A percentile compares a stretch with the other conserved stretches of the same genome.
phyloP scores from a whole-genome alignment of 1,140 invertebrate genomes.

The Drosophila erecta region DNA sequence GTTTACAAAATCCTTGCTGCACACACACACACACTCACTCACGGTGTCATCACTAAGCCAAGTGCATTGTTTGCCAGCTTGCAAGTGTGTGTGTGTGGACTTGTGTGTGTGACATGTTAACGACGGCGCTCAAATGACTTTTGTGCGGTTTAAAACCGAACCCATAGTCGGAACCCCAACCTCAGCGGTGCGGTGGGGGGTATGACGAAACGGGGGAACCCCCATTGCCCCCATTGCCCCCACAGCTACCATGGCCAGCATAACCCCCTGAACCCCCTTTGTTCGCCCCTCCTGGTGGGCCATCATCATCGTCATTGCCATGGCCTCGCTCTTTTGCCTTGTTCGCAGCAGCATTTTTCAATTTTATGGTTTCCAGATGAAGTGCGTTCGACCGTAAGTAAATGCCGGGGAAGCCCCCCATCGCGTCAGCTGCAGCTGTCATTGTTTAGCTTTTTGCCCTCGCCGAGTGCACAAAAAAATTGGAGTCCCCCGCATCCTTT shows the following conservation, averaged over 20 bases:
- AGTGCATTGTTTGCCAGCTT: constrained; percentile 35
- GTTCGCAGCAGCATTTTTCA: constrained; percentile 72
- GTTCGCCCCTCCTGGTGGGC: not conserved
- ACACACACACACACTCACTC: not conserved
- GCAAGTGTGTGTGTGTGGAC: constrained; percentile 19
- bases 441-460: constrained; percentile 77
- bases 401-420: constrained; percentile 52
- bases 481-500: constrained; percentile 7
- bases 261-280: not conserved
- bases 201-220: not conserved
- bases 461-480: constrained; percentile 38
- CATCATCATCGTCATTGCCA: constrained; percentile 50
- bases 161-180: constrained; percentile 33
- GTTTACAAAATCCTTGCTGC: not conserved
- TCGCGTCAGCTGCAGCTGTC: constrained; percentile 75
- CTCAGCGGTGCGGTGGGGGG: not conserved
- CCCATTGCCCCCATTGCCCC: no score
- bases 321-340: constrained; percentile 48
- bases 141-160: constrained; percentile 78
- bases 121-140: constrained; percentile 79
- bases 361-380: constrained; percentile 82
- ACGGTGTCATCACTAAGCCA: constrained; percentile 13
- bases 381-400: constrained; percentile 80
- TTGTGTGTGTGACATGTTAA: constrained; percentile 76
- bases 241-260: constrained; percentile 3